Evolutionary conservation across 2,888 invertebrate genomes (phyloP).

Genomic region (Trilocha varians): DNA sequence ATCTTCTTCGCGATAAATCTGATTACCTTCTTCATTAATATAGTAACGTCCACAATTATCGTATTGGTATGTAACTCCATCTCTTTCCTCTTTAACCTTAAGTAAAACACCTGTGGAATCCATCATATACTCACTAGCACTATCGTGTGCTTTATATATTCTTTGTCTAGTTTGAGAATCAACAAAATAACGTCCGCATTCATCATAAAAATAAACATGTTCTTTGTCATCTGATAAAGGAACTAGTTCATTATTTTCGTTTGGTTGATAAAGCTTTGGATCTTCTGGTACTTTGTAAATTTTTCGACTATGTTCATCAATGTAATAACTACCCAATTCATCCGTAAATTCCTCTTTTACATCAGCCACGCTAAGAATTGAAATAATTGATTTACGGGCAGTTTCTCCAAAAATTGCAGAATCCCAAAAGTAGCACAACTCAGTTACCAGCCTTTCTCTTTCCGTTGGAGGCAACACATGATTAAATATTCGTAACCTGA

Average conservation of each 20-base stretch:
- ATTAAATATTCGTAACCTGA: slow-evolving; percentile 54
- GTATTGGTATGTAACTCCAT: slow-evolving; percentile 49
- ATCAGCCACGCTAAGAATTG: slow-evolving; percentile 52
- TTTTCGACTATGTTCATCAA: slow-evolving; percentile 55
- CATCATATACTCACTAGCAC: slow-evolving; percentile 61
- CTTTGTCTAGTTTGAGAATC: slow-evolving; percentile 43
- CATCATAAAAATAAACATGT: slow-evolving; percentile 55
- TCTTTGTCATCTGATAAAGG: slow-evolving; percentile 45
- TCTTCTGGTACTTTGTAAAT: slow-evolving; percentile 48
- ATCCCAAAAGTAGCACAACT: slow-evolving; percentile 56
- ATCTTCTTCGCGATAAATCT: slow-evolving; percentile 54
- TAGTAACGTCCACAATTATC: slow-evolving; percentile 62
- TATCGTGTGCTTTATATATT: slow-evolving; percentile 51
- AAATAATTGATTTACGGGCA: slow-evolving; percentile 51
- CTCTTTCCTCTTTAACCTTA: slow-evolving; percentile 50
- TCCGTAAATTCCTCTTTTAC: slow-evolving; percentile 53
- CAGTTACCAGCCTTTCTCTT: slow-evolving; percentile 51
- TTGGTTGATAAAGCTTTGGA: slow-evolving; percentile 43
- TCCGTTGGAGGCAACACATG: slow-evolving; percentile 42
- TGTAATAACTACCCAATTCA: slow-evolving; percentile 47
- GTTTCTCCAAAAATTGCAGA: slow-evolving; percentile 45
- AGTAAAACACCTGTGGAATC: slow-evolving; percentile 48
- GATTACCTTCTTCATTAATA: slow-evolving; percentile 48
- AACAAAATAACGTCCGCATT: slow-evolving; percentile 58
- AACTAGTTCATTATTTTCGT: slow-evolving; percentile 50